phyloP scores from a whole-genome alignment of 2,888 invertebrate genomes.

The Diaprepes abbreviatus region DNA sequence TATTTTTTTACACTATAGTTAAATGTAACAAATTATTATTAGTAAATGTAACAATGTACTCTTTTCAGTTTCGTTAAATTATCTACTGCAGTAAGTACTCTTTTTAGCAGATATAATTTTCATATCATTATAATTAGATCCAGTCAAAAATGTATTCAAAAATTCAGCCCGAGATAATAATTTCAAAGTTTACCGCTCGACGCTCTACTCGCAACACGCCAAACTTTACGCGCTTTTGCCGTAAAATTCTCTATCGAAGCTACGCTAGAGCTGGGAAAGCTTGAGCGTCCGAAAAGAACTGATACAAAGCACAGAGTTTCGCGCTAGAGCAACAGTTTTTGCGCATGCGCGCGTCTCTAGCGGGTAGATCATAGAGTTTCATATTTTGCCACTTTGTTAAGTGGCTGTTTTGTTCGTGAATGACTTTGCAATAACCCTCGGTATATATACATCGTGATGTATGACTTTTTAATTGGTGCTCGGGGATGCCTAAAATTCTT shows the following conservation, averaged over 20 bases:
- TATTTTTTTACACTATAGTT: no score
- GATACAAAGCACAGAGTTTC: conserved; percentile 28
- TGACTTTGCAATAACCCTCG: conserved; percentile 45
- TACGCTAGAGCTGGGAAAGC: conserved; percentile 12
- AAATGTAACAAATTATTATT: no score
- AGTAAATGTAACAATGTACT: no score
- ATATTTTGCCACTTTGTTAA: conserved; percentile 47
- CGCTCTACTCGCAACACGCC: neutral
- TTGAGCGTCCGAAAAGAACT: conserved; percentile 35
- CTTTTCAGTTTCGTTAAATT: no score
- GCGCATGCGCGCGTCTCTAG: conserved; percentile 26
- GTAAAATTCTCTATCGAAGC: neutral
- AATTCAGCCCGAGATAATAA: neutral
- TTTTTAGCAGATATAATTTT: no score
- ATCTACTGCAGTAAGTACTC: no score
- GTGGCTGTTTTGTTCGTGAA: conserved; percentile 44
- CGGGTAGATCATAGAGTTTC: conserved; percentile 31
- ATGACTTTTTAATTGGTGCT: conserved; percentile 43
- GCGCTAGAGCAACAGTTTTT: conserved; percentile 46
- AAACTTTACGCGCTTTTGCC: conserved; percentile 16
- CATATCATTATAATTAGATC: no score
- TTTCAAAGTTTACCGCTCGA: neutral
- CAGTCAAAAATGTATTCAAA: neutral
- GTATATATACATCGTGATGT: conserved; percentile 41
- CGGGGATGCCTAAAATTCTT: conserved; percentile 17